Evolutionary conservation across 2,888 invertebrate species (phyloP).

Genomic region (Chrysolina haemoptera): DNA sequence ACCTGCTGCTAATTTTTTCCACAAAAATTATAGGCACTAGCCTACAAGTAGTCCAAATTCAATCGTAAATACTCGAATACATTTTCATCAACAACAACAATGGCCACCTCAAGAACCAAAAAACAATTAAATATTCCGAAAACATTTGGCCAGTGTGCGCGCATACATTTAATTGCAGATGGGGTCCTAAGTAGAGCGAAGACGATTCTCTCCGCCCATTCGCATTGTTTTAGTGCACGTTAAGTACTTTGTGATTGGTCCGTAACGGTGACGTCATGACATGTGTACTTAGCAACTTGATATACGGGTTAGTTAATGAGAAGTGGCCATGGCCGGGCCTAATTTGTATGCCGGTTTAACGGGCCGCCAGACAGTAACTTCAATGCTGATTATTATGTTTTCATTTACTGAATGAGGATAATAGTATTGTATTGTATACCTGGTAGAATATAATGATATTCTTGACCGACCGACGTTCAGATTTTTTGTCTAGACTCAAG

Average conservation of each 20-base stretch:
- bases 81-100: not conserved
- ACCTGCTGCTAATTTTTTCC: no score
- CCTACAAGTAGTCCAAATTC: not conserved
- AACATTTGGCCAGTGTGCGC: conserved; percentile 35
- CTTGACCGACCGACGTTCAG: no score
- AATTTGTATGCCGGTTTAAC: conserved; percentile 22
- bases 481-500: no score
- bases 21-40: no score
- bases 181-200: conserved; percentile 37
- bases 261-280: conserved; percentile 52
- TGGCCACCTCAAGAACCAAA: conserved; percentile 9
- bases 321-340: conserved; percentile 26
- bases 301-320: conserved; percentile 42
- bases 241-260: conserved; percentile 50
- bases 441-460: no score
- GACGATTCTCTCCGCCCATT: conserved; percentile 52
- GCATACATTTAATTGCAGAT: conserved; percentile 27
- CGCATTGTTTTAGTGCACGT: conserved; percentile 51
- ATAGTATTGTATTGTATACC: no score
- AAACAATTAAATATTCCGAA: conserved; percentile 33
- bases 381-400: not conserved
- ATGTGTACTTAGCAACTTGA: conserved; percentile 57
- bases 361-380: not conserved
- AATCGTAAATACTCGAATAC: not conserved
- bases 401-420: no score